Base-by-base conservation (phyloP, 1,140 invertebrate genomes). In the Pseudachorutes palmiensis region DNA sequence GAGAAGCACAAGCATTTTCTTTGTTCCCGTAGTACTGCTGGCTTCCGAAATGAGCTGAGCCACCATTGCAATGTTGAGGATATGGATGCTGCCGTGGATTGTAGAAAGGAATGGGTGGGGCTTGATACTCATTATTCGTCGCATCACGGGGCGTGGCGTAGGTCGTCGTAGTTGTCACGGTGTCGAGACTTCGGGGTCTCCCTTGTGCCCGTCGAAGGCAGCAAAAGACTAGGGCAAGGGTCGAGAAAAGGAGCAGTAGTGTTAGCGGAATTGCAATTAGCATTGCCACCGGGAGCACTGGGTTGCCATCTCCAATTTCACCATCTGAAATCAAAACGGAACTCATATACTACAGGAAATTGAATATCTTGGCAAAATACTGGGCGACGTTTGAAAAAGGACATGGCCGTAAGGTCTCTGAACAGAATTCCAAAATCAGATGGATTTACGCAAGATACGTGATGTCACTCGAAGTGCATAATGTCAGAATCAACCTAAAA, bases 161-260 rank as follows among this genome's bases (percentile, higher is more conserved):
- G 0, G 64, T 68, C 2, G 61, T 49, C 31, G 55, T 32, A 31
- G 70, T 65, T 1, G 63, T 68, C 0, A 70, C 61, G 2, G 45
- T n/a, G 2, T 24, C 36, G 19, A 14, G 36, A 12, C n/a, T 26
- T 31, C 19, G 60, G 36, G 1, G 59, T 31, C 36, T 63, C 67
- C 31, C 28, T 22, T 41, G n/a, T 55, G 5, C 66, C 48, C 61
- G 58, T 3, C 70, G 66, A 49, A 65, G 32, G 61, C 61, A 70
- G 48, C 70, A 71, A 63, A 71, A 65, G 65, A 68, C 69, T 62
- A 68, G 59, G 14, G 69, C 66, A n/a, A 71, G 16, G 3, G 33
- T 66, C 1, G 45, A 28, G 29, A 71, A 68, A 3, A 71, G 48
- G n/a, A 71, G 24, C 12, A 51, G 45, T 2, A 71, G 58, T 0